Percentiles rank a stretch among this genome's conserved stretches.
Evolutionary conservation across 2,797 vertebrate genomes (phyloP).

Genomic region (Aeoliscus strigatus): DNA sequence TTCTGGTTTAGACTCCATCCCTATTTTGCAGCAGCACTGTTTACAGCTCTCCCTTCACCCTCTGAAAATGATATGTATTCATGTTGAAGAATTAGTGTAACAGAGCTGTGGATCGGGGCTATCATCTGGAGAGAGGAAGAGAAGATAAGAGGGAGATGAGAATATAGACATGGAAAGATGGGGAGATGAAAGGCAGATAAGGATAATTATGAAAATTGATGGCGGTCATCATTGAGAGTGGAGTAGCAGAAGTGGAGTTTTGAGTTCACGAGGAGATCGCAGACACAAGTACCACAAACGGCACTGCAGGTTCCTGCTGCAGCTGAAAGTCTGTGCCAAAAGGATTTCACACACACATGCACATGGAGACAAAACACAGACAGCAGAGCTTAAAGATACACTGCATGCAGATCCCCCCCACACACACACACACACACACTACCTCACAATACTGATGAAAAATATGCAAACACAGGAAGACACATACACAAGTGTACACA

Average conservation of each 20-base stretch:
- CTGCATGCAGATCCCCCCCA: conserved; percentile 17
- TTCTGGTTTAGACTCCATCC: conserved; percentile 1
- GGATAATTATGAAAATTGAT: conserved; percentile 54
- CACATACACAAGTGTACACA: not conserved
- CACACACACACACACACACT: no score
- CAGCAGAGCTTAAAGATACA: conserved; percentile 8
- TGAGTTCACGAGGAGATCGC: conserved; percentile 22
- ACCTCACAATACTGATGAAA: no score
- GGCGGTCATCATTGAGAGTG: conserved; percentile 43
- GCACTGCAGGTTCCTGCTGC: conserved; percentile 10
- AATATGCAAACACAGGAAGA: not conserved
- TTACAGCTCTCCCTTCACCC: conserved; percentile 26
- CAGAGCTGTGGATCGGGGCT: conserved; percentile 23
- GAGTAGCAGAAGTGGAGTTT: conserved; percentile 32
- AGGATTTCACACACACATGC: conserved; percentile 1
- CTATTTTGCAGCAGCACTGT: conserved; percentile 18
- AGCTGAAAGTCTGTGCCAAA: conserved; percentile 6
- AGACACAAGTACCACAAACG: conserved; percentile 4
- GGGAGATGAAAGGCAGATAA: conserved; percentile 42
- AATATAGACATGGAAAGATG: conserved; percentile 21
- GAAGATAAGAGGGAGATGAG: conserved; percentile 45
- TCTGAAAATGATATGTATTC: conserved; percentile 42
- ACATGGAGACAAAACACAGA: conserved; percentile 7
- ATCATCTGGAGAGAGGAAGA: conserved; percentile 27
- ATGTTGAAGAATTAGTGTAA: conserved; percentile 26